Evolutionary conservation across 1,140 invertebrate species (phyloP), one percentile per base, ranked within the genome.

Genomic region (Drosophila seguyi): DNA sequence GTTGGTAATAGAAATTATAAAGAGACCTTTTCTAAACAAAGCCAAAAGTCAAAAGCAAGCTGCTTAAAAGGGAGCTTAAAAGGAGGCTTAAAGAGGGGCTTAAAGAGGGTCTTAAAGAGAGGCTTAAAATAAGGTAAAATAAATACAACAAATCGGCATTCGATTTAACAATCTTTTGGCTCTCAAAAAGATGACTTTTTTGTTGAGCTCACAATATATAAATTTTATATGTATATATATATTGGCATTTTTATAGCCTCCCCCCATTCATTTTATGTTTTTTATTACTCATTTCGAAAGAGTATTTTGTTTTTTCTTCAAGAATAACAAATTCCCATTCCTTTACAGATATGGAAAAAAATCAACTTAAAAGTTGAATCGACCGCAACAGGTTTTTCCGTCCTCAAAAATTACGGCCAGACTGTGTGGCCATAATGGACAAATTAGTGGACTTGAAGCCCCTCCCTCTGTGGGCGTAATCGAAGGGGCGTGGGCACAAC

Each of bases 371-470:
- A 86, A 87, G 75, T 87, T 73, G 22, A 87, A 68, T 62, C 61
- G 79, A 87, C 75, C 79, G 83, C 83, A 86, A 86, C 83, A 86
- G 83, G 83, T 87, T 76, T 53, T 55, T 38, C 52, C 52, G 20
- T 8, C 20, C 31, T 3, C 50, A 61, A 50, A 50, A 50, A 31
- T 16, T 18, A 8, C 4, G 8, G 60, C 48, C 57, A 69, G 69
- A 56, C 47, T 48, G 63, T 63, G 65, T 59, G 65, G 44, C 61
- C 69, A 62, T 79, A 82, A 87, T 82, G 75, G 62, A 65, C 83
- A 86, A 86, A 87, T 86, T 87, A 86, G 83, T 83, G 83, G 79
- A 57, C 50, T 47, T n/a, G n/a, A n/a, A n/a, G n/a, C n/a, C n/a
- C n/a, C n/a, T n/a, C n/a, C n/a, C n/a, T n/a, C n/a, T n/a, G n/a